These are phyloP conservation scores for Epiblema foenella DNA, from an alignment of 2,888 invertebrate species.

Conservation along the genomic window DNA sequence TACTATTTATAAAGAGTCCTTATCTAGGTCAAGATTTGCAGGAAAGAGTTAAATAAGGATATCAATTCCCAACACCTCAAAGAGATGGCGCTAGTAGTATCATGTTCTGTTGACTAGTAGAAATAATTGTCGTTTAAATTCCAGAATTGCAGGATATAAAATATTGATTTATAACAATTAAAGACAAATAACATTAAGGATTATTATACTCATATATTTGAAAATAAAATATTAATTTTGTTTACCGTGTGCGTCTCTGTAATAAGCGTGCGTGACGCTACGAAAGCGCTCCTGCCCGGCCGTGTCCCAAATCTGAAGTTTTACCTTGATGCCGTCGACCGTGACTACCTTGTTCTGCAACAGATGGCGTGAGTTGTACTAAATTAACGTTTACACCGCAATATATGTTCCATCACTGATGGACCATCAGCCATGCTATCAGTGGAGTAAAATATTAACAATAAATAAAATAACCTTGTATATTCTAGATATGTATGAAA, in stretches of 20 bases:
- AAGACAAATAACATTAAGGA: no score
- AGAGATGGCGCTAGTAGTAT: constrained; percentile 57
- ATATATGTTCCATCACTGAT: not conserved
- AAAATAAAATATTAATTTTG: constrained; percentile 3
- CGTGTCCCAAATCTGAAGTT: constrained; percentile 98
- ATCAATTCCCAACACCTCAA: not conserved
- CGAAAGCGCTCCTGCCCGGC: constrained; percentile 97
- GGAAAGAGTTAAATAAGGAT: not conserved
- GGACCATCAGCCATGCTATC: not conserved
- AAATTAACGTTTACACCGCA: constrained; percentile 24
- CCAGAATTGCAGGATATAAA: not conserved
- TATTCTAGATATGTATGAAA: not conserved
- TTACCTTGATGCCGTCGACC: constrained; percentile 93
- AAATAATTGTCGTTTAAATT: not conserved
- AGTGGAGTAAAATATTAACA: no score
- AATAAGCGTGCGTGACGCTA: constrained; percentile 97
- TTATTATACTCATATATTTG: constrained; percentile 5
- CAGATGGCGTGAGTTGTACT: constrained; percentile 75
- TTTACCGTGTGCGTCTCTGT: constrained; percentile 96
- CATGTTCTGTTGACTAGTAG: not conserved
- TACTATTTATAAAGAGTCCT: not conserved
- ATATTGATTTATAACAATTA: not conserved
- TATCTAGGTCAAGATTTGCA: constrained; percentile 19
- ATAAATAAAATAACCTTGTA: not conserved
- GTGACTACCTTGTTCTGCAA: constrained; percentile 93